Base-by-base conservation (phyloP, 2,797 vertebrate genomes). In the Arctocebus calabarensis region DNA sequence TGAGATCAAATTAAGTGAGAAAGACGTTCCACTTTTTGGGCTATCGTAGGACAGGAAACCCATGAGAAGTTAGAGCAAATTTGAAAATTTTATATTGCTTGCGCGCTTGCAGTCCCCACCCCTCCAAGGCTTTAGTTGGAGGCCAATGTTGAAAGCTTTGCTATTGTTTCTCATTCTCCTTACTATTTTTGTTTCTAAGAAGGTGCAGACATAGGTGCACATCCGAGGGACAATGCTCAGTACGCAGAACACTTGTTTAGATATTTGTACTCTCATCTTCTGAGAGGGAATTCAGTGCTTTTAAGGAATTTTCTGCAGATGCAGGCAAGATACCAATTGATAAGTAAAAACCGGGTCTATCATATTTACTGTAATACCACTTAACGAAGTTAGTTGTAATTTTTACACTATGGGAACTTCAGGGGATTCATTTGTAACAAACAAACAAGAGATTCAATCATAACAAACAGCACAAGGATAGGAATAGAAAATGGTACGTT, bases 261-360 rank as follows among this genome's bases (percentile, higher is more conserved):
- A 64, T 45, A 83, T 27, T 43, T 37, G 34, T 23, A 12, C 11
- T 92, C 29, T 68, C 25, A 91, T 23, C 25, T 37, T 82, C 7
- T 81, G 29, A 61, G 12, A 71, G 40, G 27, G 45, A 77, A 57
- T n/a, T 34, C 40, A 74, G 37, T 62, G 34, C 34, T 71, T 94
- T 62, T 79, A 87, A 94, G n/a, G 22, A 96, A 83, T 16, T 74
- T 48, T 48, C 70, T 74, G 22, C 55, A 84, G n/a, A 96, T 77
- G 17, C 13, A 84, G 70, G 91, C 16, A 91, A 61, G 48, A 40
- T 83, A 19, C 62, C 62, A 32, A 64, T 32, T 32, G 29, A 61
- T 3, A 23, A 20, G 10, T 75, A 7, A 88, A 94, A 92, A 45
- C 27, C 25, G 23, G 5, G 14, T 32, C 12, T 82, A 62, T 88